Evolutionary conservation across 2,888 invertebrate genomes (phyloP), one percentile per base, ranked within the genome.

Genomic region (Orthosia cruda): DNA sequence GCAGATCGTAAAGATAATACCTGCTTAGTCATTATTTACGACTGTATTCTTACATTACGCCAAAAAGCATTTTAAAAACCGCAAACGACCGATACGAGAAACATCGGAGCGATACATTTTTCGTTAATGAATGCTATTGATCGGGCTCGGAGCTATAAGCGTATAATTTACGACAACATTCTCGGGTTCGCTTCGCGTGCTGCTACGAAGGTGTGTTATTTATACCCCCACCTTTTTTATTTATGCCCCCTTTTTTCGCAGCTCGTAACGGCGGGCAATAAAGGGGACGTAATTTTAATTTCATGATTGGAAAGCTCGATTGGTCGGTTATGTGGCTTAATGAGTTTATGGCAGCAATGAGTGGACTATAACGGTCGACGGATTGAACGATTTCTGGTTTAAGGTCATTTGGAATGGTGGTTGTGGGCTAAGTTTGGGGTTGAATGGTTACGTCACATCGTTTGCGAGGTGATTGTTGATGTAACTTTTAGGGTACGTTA

Each of bases 201-300:
- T 92, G 89, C 89, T 91, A 91, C 89, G 92, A 94, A 96, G 96
- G 96, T 96, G 96, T 96, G 96, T 96, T 96, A 96, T 96, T 96
- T 96, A 96, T 96, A 94, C 93, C 94, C 85, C 95, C n/a, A n/a
- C 94, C 94, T 94, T 95, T 95, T 96, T 96, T 95, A 95, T 95
- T 95, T 96, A 96, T 96, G 93, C 94, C 94, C 96, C 96, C 96
- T 96, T 96, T 96, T 96, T 96, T 96, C 96, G 96, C 96, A 96
- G 96, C 96, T 96, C 96, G 96, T 96, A 96, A 96, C 96, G 93
- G 94, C 93, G 88, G 90, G 94, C 90, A 89, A 93, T 96, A 96
- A 96, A 96, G 94, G 95, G 96, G 96, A 96, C 95, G 94, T 95
- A 93, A 96, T 96, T 96, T 96, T 96, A 96, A 96, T 96, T 96